Percentiles rank a stretch among this genome's conserved stretches.
phyloP scores from a whole-genome alignment of 2,113 vertebrate genomes.

The Xenotilapia caudafasciata region DNA sequence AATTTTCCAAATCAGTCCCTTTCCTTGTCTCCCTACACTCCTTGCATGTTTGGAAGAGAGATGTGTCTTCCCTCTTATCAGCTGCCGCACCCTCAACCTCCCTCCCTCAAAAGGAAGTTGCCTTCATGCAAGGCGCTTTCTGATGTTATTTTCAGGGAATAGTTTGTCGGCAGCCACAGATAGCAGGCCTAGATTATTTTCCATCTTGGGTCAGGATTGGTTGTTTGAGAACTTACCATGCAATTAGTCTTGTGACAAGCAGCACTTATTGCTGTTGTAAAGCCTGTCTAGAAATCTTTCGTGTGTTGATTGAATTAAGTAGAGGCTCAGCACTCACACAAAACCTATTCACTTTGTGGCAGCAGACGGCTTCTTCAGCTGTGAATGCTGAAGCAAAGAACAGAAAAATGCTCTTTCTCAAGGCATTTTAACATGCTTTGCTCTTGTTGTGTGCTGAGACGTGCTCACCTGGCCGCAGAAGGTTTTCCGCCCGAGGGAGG shows the following conservation, averaged over 20 bases:
- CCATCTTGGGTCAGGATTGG: background rate
- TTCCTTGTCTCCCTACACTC: background rate
- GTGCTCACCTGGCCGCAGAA: background rate
- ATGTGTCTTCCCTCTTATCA: conserved; percentile 62
- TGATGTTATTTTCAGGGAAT: conserved; percentile 68
- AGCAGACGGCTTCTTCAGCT: background rate
- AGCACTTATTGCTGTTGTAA: background rate
- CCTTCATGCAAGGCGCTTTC: conserved; percentile 26
- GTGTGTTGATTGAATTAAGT: conserved; percentile 18
- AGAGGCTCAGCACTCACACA: background rate
- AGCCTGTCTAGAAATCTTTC: background rate
- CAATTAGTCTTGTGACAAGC: conserved; percentile 43
- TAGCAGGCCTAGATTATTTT: conserved; percentile 48
- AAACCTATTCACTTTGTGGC: background rate
- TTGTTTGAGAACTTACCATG: conserved; percentile 11
- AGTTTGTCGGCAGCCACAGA: conserved; percentile 57
- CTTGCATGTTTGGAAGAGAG: conserved; percentile 21
- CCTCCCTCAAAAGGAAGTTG: conserved; percentile 62
- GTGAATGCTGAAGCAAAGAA: background rate
- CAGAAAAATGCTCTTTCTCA: background rate
- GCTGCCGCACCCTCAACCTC: conserved; percentile 41
- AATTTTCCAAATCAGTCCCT: background rate
- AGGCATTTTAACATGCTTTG: background rate
- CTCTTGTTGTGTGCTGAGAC: background rate
- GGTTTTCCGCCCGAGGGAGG: background rate